Evolutionary conservation across 2,888 invertebrate genomes (phyloP), one percentile per base, ranked within the genome.

Genomic region (Coelinius sp.): DNA sequence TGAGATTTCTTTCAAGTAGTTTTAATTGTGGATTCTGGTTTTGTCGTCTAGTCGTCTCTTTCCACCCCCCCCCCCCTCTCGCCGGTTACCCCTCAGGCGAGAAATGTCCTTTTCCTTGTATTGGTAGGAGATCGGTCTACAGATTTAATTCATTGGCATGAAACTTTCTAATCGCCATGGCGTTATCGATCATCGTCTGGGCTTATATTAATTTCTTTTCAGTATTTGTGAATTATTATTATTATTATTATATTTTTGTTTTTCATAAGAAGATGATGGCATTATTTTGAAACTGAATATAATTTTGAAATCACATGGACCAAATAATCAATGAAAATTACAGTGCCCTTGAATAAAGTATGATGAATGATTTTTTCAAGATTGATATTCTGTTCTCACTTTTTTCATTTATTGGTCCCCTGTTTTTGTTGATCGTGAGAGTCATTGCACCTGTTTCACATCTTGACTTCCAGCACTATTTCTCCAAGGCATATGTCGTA

Each of bases 81-180:
- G n/a, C n/a, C 31, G 8, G 8, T 44, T 6, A n/a, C n/a, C 14
- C 14, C 44, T 14, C n/a, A 53, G 38, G 56, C 56, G 41, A 53
- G 41, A 52, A 70, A 70, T 63, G 25, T 62, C 62, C 56, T 27
- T 41, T 46, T 71, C 24, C 20, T 67, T n/a, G n/a, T n/a, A n/a
- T n/a, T 67, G 59, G 27, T 14, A 52, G 35, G 35, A 52, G 52
- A 66, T 68, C 64, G 56, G 62, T 44, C 44, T 4, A 44, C 44
- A 44, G 44, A 44, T 44, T 44, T 44, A 8, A 70, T 70, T 70
- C 70, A 53, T 70, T 24, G 24, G 53, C 38, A 64, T 64, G 64
- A 44, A 44, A 70, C 70, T 70, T 70, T 70, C 70, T 70, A 70
- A 70, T 70, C 64, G 53, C 52, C 70, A 27, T 70, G 64, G 64